These are phyloP conservation scores for Thamnophis sirtalis DNA, from an alignment of 2,113 vertebrate species.

Conservation along the genomic window DNA sequence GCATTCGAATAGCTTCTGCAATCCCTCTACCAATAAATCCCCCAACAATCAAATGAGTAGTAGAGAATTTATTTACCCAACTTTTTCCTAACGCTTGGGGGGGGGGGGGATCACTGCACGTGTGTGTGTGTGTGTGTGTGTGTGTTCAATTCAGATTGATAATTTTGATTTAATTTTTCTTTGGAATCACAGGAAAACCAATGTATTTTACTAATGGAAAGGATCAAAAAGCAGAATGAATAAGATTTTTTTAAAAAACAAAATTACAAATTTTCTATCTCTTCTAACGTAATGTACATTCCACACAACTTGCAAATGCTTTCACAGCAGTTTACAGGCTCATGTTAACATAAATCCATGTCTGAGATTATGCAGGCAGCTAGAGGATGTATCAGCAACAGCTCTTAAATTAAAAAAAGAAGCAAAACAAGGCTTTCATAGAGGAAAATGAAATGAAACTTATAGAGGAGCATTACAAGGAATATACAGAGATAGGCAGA, in stretches of 20 bases:
- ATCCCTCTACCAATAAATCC: background rate
- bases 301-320: background rate
- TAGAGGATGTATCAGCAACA: slow-evolving; percentile 58
- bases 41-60: background rate
- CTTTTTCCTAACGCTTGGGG: background rate
- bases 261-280: slow-evolving; percentile 37
- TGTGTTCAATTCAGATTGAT: background rate
- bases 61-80: background rate
- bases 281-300: background rate
- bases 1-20: background rate
- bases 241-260: background rate
- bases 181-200: background rate
- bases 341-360: slow-evolving; percentile 50
- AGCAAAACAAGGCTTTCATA: slow-evolving; percentile 69
- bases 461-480: slow-evolving; percentile 64
- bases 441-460: slow-evolving; percentile 62
- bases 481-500: slow-evolving; percentile 36
- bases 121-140: background rate
- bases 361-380: slow-evolving; percentile 70
- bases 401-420: slow-evolving; percentile 56
- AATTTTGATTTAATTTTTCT: background rate
- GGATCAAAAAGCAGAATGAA: background rate
- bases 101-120: no score
- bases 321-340: background rate
- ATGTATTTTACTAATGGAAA: background rate